phyloP scores from a whole-genome alignment of 2,797 vertebrate genomes.

The Channa striata region DNA sequence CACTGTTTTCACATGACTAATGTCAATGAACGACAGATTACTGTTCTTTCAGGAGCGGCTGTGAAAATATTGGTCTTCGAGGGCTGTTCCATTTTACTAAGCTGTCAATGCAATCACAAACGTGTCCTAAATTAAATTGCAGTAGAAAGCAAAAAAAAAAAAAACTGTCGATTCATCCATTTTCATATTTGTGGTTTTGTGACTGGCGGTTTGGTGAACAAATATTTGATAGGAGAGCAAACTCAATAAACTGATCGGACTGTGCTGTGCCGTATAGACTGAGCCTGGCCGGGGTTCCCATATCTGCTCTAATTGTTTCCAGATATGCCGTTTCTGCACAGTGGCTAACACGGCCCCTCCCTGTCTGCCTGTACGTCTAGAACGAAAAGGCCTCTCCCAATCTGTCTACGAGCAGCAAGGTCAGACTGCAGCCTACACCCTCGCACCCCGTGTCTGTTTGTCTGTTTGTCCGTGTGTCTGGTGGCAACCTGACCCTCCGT shows the following conservation, averaged over 20 bases:
- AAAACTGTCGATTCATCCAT: slow-evolving; percentile 6
- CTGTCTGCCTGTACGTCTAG: slow-evolving; percentile 77
- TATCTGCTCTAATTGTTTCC: slow-evolving; percentile 79
- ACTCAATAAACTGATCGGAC: slow-evolving; percentile 48
- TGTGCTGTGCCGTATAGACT: slow-evolving; percentile 52
- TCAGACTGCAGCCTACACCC: slow-evolving; percentile 69
- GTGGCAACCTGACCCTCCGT: slow-evolving; percentile 41
- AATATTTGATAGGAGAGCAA: slow-evolving; percentile 26
- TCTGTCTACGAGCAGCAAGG: slow-evolving; percentile 75
- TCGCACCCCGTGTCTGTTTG: slow-evolving; percentile 32
- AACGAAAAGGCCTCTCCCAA: slow-evolving; percentile 66
- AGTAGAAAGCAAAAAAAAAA: slow-evolving; percentile 25
- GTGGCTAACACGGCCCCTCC: slow-evolving; percentile 76
- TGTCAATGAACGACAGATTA: slow-evolving; percentile 47
- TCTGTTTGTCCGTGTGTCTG: slow-evolving; percentile 72
- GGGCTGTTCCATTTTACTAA: slow-evolving; percentile 42
- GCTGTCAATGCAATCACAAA: slow-evolving; percentile 47
- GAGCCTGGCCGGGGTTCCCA: slow-evolving; percentile 52
- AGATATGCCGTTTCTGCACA: slow-evolving; percentile 76
- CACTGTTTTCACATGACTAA: slow-evolving; percentile 58
- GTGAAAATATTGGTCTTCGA: slow-evolving; percentile 63
- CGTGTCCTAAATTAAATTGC: slow-evolving; percentile 34
- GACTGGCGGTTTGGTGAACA: slow-evolving; percentile 28
- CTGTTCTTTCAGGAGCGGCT: slow-evolving; percentile 44
- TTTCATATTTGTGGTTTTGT: slow-evolving; percentile 10